Evolutionary conservation across 2,888 invertebrate genomes (phyloP).

Genomic region (Stictocephala bisonia): DNA sequence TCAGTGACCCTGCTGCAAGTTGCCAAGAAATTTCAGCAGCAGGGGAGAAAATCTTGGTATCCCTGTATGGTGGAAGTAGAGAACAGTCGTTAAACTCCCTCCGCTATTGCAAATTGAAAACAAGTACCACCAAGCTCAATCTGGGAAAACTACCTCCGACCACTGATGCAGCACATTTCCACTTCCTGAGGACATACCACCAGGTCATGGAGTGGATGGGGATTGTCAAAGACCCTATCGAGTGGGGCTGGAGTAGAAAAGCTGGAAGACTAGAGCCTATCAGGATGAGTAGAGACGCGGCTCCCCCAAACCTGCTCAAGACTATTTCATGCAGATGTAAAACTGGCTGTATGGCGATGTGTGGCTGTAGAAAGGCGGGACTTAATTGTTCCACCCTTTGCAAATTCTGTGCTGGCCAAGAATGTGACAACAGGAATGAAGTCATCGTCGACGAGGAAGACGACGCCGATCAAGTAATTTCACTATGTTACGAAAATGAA

Average conservation of each 20-base stretch:
- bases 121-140: constrained; percentile 39
- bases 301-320: too few species aligned
- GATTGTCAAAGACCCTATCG: constrained; percentile 49
- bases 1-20: constrained; percentile 30
- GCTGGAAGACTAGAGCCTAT: constrained; percentile 2
- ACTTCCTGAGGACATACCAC: constrained; percentile 57
- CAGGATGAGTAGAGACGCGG: constrained; percentile 4
- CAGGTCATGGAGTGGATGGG: constrained; percentile 58
- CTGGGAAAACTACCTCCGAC: constrained; percentile 44
- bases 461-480: too few species aligned
- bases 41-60: constrained; percentile 41
- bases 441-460: too few species aligned
- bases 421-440: too few species aligned
- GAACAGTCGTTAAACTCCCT: constrained; percentile 39
- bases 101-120: constrained; percentile 28
- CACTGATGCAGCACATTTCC: constrained; percentile 57
- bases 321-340: too few species aligned
- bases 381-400: too few species aligned
- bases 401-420: too few species aligned
- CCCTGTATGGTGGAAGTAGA: constrained; percentile 34
- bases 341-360: too few species aligned
- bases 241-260: neutral
- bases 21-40: constrained; percentile 40
- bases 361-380: too few species aligned
- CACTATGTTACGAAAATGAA: too few species aligned